Evolutionary conservation across 2,797 vertebrate species (phyloP).

Genomic region (Epinephelus awoara): DNA sequence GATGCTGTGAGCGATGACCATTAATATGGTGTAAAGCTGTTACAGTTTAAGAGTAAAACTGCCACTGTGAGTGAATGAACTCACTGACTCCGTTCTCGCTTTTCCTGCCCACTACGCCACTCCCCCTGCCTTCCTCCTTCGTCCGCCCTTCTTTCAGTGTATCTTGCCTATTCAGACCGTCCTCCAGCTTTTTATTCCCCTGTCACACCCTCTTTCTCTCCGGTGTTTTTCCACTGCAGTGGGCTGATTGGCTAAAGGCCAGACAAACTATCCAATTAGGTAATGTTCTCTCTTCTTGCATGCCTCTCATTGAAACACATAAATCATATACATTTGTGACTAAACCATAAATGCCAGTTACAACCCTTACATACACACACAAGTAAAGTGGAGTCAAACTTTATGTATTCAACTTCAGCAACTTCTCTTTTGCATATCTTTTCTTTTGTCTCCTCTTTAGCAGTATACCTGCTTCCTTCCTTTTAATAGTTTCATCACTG

Average conservation of each 20-base stretch:
- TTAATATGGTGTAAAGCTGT: background rate
- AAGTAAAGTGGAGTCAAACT: background rate
- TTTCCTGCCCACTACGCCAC: slow-evolving; percentile 23
- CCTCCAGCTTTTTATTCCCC: slow-evolving; percentile 30
- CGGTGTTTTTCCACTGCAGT: slow-evolving; percentile 76
- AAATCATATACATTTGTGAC: slow-evolving; percentile 11
- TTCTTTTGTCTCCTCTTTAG: background rate
- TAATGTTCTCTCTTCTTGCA: slow-evolving; percentile 20
- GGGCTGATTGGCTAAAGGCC: slow-evolving; percentile 57
- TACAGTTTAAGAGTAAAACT: background rate
- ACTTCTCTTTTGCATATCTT: slow-evolving; percentile 3
- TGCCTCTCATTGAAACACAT: background rate
- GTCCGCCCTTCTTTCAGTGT: slow-evolving; percentile 16
- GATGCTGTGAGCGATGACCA: background rate
- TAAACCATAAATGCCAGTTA: background rate
- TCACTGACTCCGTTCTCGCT: slow-evolving; percentile 14
- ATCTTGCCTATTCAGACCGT: slow-evolving; percentile 32
- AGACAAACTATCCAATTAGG: slow-evolving; percentile 42
- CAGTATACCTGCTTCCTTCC: background rate
- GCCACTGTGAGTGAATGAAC: slow-evolving; percentile 25
- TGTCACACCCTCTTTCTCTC: slow-evolving; percentile 45
- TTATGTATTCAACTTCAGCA: background rate
- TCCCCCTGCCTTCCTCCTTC: slow-evolving; percentile 29
- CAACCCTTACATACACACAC: background rate
- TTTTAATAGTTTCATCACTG: slow-evolving; percentile 23